Evolutionary conservation across 2,113 vertebrate genomes (phyloP).

Genomic region (Dipodomys stephensi): DNA sequence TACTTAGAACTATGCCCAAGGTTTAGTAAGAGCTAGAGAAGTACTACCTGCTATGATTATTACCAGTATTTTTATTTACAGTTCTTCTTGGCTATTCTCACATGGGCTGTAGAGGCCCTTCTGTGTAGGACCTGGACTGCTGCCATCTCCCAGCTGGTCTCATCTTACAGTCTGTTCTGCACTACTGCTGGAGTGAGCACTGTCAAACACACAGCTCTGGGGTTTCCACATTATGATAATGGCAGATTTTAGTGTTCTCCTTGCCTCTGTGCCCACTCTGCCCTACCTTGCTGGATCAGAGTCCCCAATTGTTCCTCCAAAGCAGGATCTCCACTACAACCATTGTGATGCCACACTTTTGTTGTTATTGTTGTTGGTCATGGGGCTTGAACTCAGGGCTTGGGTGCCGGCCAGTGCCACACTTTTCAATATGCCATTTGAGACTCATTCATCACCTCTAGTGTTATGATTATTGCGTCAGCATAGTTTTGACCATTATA

Average conservation of each 20-base stretch:
- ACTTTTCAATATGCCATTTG: not conserved
- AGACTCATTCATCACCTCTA: not conserved
- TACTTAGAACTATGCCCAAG: too few relatives aligned
- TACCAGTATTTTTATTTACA: not conserved
- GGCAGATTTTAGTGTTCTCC: not conserved
- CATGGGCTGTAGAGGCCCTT: not conserved
- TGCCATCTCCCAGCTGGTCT: not conserved
- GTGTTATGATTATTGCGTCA: not conserved
- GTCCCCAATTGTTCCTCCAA: not conserved
- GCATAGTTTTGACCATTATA: not conserved
- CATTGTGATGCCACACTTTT: not conserved
- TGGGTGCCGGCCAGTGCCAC: too few relatives aligned
- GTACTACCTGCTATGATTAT: not conserved
- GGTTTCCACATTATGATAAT: not conserved
- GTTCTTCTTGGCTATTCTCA: not conserved
- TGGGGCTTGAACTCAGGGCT: too few relatives aligned
- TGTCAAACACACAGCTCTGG: not conserved
- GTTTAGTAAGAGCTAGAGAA: not conserved
- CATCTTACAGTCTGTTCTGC: not conserved
- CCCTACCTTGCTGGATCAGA: not conserved
- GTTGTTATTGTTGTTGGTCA: too few relatives aligned
- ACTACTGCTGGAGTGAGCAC: rapidly evolving
- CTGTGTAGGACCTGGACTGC: not conserved
- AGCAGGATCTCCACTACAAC: not conserved
- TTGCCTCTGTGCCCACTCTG: too few relatives aligned